A percentile compares a stretch with the other conserved stretches of the same genome.
Evolutionary conservation across 1,140 invertebrate genomes (phyloP).

Genomic region (Drosophila mojavensis): DNA sequence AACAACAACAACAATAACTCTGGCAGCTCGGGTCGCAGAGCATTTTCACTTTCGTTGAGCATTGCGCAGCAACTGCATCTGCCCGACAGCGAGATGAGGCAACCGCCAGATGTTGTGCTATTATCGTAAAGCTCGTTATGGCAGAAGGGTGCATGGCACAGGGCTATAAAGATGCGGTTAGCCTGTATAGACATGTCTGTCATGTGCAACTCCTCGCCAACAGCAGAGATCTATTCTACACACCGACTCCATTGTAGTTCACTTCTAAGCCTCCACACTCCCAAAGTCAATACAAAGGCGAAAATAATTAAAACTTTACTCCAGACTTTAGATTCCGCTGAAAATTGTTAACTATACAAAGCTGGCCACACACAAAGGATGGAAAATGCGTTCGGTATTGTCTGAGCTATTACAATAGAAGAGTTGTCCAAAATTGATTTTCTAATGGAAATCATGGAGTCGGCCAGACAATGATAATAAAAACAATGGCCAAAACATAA

Average conservation of each 20-base stretch:
- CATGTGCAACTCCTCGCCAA: no score
- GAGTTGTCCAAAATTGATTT: constrained; percentile 74
- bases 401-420: constrained; percentile 58
- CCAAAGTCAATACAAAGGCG: no score
- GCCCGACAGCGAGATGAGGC: constrained; percentile 13
- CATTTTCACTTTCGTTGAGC: constrained; percentile 67
- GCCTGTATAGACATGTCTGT: neutral
- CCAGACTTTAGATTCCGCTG: constrained; percentile 5
- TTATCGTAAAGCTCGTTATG: neutral
- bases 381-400: constrained; percentile 51
- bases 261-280: constrained; percentile 16
- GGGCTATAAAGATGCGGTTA: neutral
- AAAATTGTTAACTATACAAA: constrained; percentile 36
- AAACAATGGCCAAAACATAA: constrained; percentile 43
- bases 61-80: constrained; percentile 47
- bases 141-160: neutral
- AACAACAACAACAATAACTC: constrained; percentile 8
- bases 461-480: constrained; percentile 35
- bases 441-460: constrained; percentile 45
- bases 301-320: constrained; percentile 57
- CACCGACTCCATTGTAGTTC: neutral
- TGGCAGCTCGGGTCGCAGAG: constrained; percentile 17
- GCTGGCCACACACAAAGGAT: constrained; percentile 43
- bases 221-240: neutral
- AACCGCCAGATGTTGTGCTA: constrained; percentile 14